A percentile compares a stretch with the other conserved stretches of the same genome.
phyloP scores from a whole-genome alignment of 2,888 invertebrate species.

The Minunthozetes semirufus region DNA sequence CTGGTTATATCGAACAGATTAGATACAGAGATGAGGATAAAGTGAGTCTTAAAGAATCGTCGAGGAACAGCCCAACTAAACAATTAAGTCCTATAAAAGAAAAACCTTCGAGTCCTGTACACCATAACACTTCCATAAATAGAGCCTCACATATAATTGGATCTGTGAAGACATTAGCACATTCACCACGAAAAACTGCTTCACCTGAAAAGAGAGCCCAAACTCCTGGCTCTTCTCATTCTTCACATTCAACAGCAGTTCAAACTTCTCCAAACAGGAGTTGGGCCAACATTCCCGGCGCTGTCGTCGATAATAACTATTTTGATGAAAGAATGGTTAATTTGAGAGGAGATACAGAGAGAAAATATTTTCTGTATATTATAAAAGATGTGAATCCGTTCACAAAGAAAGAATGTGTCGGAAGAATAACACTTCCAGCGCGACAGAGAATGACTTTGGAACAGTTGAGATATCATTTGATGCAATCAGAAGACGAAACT shows the following conservation, averaged over 20 bases:
- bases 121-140: neutral
- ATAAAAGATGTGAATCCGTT: slow-evolving; percentile 31
- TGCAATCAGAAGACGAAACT: slow-evolving; percentile 34
- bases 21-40: neutral
- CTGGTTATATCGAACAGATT: neutral
- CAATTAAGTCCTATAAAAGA: neutral
- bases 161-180: neutral
- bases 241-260: neutral
- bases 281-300: slow-evolving; percentile 17
- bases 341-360: slow-evolving; percentile 29
- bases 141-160: neutral
- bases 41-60: neutral
- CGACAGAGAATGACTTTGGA: slow-evolving; percentile 35
- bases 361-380: slow-evolving; percentile 37
- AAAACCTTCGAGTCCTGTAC: neutral
- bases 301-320: neutral
- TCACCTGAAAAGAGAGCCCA: neutral
- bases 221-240: neutral
- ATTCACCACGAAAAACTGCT: neutral
- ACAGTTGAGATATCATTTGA: slow-evolving; percentile 34
- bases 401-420: slow-evolving; percentile 37
- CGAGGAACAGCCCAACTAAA: neutral
- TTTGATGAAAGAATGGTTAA: neutral
- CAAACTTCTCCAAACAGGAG: slow-evolving; percentile 17
- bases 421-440: slow-evolving; percentile 34